phyloP scores from a whole-genome alignment of 2,113 vertebrate species.

The Corynorhinus townsendii region DNA sequence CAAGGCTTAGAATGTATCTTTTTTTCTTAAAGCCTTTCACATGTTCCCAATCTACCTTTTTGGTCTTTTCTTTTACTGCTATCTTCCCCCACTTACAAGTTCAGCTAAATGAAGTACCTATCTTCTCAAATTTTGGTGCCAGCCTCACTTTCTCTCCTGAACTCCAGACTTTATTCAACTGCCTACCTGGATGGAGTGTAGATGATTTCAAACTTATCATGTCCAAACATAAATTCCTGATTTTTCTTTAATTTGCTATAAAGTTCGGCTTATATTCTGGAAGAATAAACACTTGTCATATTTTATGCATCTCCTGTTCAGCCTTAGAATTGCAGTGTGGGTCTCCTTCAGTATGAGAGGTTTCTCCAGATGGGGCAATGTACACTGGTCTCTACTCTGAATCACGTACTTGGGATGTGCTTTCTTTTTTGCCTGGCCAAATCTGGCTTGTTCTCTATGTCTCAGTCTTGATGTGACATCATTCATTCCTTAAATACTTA shows the following conservation, averaged over 20 bases:
- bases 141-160: neutral
- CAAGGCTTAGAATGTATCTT: neutral
- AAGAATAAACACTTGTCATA: neutral
- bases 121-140: neutral
- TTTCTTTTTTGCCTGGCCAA: neutral
- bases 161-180: neutral
- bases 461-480: neutral
- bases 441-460: neutral
- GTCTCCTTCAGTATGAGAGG: neutral
- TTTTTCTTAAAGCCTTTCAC: neutral
- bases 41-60: neutral
- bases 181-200: neutral
- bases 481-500: neutral
- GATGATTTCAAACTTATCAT: neutral
- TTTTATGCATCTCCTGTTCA: neutral
- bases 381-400: neutral
- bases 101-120: neutral
- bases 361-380: neutral
- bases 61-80: neutral
- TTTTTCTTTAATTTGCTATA: neutral
- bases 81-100: neutral
- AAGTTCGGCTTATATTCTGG: neutral
- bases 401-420: neutral
- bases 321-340: neutral
- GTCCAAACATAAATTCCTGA: neutral